phyloP scores from a whole-genome alignment of 1,140 invertebrate genomes.

The Trichonephila clavata region DNA sequence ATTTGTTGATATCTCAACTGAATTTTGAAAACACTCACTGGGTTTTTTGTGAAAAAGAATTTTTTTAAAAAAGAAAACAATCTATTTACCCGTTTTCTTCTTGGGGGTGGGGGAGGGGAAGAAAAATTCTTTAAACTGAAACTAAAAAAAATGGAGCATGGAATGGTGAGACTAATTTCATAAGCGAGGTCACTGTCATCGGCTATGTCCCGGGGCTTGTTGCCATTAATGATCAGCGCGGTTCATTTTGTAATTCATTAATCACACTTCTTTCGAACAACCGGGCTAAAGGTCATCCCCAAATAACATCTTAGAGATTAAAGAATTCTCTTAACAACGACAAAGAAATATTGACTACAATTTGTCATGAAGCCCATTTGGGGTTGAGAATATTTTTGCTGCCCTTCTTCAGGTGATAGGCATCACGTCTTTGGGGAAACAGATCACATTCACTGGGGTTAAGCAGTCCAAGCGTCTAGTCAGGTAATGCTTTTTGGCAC shows the following conservation, averaged over 20 bases:
- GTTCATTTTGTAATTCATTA: slow-evolving; percentile 51
- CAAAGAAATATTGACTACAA: slow-evolving; percentile 64
- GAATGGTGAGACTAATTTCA: slow-evolving; percentile 1
- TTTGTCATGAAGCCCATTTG: slow-evolving; percentile 51
- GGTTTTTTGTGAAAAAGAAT: background rate
- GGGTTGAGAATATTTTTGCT: background rate
- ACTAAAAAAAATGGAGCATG: background rate
- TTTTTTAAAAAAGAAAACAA: background rate
- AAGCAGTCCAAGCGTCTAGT: background rate
- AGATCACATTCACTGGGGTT: background rate
- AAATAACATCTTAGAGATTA: slow-evolving; percentile 49
- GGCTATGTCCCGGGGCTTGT: background rate
- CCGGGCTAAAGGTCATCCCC: slow-evolving; percentile 50
- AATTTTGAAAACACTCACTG: background rate
- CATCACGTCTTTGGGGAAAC: background rate
- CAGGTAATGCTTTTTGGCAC: slow-evolving; percentile 35
- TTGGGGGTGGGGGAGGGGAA: background rate
- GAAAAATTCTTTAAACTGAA: background rate
- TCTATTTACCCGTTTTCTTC: background rate
- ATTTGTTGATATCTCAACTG: background rate
- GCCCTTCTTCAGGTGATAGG: background rate
- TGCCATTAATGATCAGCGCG: slow-evolving; percentile 35
- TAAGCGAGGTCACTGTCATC: slow-evolving; percentile 48
- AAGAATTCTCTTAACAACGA: slow-evolving; percentile 63
- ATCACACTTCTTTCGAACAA: slow-evolving; percentile 24